Percentiles rank a stretch among this genome's conserved stretches.
Evolutionary conservation across 2,113 vertebrate species (phyloP).

Genomic region (Catharus fuscescens): DNA sequence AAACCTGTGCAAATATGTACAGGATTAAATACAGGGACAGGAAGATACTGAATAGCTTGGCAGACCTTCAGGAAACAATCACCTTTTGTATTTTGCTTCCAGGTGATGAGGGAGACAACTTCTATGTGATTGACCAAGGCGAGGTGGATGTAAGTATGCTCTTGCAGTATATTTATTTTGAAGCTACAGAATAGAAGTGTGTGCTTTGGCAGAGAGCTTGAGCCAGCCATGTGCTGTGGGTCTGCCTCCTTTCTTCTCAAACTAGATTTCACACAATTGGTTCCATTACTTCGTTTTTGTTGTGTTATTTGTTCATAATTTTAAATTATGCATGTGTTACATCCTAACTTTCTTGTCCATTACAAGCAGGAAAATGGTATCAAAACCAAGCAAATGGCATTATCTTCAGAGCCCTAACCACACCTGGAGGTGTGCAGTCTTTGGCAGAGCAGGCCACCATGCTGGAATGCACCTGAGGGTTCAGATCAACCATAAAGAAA

Average conservation of each 20-base stretch:
- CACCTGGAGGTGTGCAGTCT: conserved; percentile 40
- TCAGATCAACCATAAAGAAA: conserved; percentile 41
- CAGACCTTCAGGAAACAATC: conserved; percentile 33
- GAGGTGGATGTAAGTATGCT: conserved; percentile 90
- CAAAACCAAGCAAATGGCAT: conserved; percentile 52
- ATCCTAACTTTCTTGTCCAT: conserved; percentile 47
- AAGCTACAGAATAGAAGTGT: background rate
- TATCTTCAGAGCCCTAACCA: conserved; percentile 43
- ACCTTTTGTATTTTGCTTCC: conserved; percentile 32
- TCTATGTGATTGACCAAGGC: conserved; percentile 97
- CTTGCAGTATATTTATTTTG: background rate
- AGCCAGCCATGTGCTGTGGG: background rate
- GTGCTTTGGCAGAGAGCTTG: background rate
- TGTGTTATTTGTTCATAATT: background rate
- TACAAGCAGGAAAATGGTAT: conserved; percentile 18
- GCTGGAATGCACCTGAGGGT: conserved; percentile 68
- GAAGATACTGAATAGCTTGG: background rate
- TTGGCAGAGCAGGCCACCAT: conserved; percentile 56
- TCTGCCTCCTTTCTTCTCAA: background rate
- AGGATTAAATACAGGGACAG: background rate
- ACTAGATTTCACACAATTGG: background rate
- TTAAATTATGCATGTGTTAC: background rate
- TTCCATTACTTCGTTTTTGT: background rate
- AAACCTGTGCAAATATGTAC: conserved; percentile 28
- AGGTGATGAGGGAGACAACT: conserved; percentile 98